A percentile compares a stretch with the other conserved stretches of the same genome.
phyloP scores from a whole-genome alignment of 2,113 vertebrate genomes.

The Hyla sarda region DNA sequence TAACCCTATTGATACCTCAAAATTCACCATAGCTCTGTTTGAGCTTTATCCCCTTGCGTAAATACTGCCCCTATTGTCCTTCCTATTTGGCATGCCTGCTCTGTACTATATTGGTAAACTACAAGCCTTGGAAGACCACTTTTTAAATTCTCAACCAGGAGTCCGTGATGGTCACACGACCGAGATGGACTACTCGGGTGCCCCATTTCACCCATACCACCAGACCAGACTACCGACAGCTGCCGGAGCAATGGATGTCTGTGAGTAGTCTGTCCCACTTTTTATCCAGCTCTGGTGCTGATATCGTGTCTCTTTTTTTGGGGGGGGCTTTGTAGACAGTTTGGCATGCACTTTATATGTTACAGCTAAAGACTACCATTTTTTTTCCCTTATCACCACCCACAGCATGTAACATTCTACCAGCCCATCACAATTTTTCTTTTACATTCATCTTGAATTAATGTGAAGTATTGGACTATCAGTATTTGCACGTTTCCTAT shows the following conservation, averaged over 20 bases:
- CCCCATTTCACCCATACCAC: conserved; percentile 53
- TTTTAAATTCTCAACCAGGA: conserved; percentile 17
- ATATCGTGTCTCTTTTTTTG: neutral
- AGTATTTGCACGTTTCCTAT: neutral
- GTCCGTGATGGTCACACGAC: conserved; percentile 48
- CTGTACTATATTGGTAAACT: neutral
- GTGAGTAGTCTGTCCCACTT: conserved; percentile 32
- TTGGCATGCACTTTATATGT: neutral
- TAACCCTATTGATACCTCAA: neutral
- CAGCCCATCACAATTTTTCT: neutral
- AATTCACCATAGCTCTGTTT: neutral
- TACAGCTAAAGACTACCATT: neutral
- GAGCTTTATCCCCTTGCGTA: neutral
- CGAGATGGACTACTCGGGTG: conserved; percentile 44
- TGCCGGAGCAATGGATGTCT: conserved; percentile 55
- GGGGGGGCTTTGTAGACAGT: neutral
- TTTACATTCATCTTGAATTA: neutral
- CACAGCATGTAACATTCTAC: neutral
- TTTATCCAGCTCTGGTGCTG: neutral
- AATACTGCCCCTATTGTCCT: neutral
- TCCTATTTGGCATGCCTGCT: conserved; percentile 8
- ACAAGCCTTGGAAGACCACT: conserved; percentile 15
- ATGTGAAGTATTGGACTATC: neutral
- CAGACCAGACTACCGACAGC: conserved; percentile 49
- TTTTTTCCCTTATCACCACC: neutral